These are phyloP conservation scores for Bombus sylvicola DNA, from an alignment of 1,140 invertebrate species.

Conservation along the genomic window DNA sequence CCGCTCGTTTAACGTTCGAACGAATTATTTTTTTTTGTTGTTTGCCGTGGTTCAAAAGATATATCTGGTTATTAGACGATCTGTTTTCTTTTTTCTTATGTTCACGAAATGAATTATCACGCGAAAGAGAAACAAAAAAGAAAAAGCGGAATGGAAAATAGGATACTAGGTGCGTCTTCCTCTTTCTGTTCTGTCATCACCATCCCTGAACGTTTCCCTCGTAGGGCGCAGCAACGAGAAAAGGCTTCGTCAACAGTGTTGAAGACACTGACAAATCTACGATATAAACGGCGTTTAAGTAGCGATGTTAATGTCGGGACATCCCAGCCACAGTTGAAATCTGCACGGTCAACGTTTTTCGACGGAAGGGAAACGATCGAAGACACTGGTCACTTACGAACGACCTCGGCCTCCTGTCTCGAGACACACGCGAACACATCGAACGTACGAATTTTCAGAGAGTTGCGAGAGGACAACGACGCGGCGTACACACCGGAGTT, in stretches of 20 bases:
- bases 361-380: slow-evolving; percentile 37
- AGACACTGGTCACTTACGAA: slow-evolving; percentile 32
- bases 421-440: slow-evolving; percentile 41
- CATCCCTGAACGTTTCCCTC: slow-evolving; percentile 67
- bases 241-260: slow-evolving; percentile 47
- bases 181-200: slow-evolving; percentile 65
- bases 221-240: slow-evolving; percentile 60
- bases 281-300: slow-evolving; percentile 58
- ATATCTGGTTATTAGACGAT: background rate
- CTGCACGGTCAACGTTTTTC: slow-evolving; percentile 44
- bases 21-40: background rate
- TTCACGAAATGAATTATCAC: background rate
- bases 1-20: background rate
- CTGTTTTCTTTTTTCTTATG: background rate
- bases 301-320: slow-evolving; percentile 46
- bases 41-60: background rate
- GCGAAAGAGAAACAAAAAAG: background rate
- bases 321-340: slow-evolving; percentile 52
- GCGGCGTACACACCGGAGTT: slow-evolving; percentile 24
- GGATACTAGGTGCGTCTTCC: slow-evolving; percentile 59
- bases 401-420: slow-evolving; percentile 35
- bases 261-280: slow-evolving; percentile 47
- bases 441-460: slow-evolving; percentile 22
- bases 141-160: slow-evolving; percentile 53
- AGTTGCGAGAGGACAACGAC: slow-evolving; percentile 24